A percentile compares a stretch with the other conserved stretches of the same genome.
Evolutionary conservation across 2,113 vertebrate species (phyloP).

Genomic region (Alligator sinensis): DNA sequence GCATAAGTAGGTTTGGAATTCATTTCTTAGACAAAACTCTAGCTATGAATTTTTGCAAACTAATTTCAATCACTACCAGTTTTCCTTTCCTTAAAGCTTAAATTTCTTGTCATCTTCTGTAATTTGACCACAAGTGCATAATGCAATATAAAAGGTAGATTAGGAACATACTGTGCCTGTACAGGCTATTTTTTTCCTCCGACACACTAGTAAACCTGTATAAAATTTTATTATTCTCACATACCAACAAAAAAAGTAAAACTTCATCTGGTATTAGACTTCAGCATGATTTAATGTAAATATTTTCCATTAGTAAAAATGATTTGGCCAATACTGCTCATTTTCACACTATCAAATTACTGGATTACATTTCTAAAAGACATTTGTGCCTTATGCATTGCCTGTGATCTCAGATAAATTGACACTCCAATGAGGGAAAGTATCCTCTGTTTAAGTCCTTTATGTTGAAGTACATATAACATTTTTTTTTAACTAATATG

Average conservation of each 20-base stretch:
- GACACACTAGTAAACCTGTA: neutral
- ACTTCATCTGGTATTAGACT: slow-evolving; percentile 21
- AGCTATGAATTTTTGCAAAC: neutral
- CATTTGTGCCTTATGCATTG: slow-evolving; percentile 16
- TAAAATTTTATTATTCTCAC: slow-evolving; percentile 33
- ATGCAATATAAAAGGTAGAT: slow-evolving; percentile 30
- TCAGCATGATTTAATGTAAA: slow-evolving; percentile 39
- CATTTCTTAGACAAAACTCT: neutral
- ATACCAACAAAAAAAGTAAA: neutral
- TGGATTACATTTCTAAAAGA: neutral
- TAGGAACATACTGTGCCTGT: slow-evolving; percentile 43
- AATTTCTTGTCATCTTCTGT: slow-evolving; percentile 19
- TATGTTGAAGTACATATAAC: neutral
- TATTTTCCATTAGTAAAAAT: slow-evolving; percentile 59
- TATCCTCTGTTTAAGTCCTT: neutral
- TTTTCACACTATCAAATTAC: slow-evolving; percentile 30
- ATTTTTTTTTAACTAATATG: neutral
- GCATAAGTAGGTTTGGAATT: neutral
- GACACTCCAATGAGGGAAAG: neutral
- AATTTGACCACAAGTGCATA: neutral
- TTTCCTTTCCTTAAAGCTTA: slow-evolving; percentile 19
- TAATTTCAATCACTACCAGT: neutral
- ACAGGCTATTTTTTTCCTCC: slow-evolving; percentile 19
- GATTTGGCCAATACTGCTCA: slow-evolving; percentile 20
- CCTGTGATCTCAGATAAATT: neutral